Evolutionary conservation across 2,113 vertebrate genomes (phyloP), one percentile per base, ranked within the genome.

Genomic region (Sterna hirundo): DNA sequence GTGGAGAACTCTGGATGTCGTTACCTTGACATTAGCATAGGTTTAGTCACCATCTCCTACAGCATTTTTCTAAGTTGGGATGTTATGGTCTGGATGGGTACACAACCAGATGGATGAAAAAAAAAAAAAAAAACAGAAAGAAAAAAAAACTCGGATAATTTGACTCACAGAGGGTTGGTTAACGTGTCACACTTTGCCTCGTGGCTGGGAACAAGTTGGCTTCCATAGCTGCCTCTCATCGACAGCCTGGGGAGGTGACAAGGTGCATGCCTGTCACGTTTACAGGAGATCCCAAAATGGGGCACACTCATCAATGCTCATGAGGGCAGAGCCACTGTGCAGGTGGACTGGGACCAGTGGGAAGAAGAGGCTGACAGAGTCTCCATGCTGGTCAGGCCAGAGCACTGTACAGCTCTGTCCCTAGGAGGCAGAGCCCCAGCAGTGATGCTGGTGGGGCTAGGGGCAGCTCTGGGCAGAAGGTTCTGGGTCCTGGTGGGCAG

Each of bases 231-330:
- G 19, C 13, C 34, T 72, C 42, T 21, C 34, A 47, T 38, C 26
- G 47, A 47, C 2, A 3, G 52, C 3, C 34, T 44, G 15, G 13
- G 22, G 9, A 68, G 20, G 11, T 47, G 19, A 47, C 12, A 90
- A 38, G 6, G 16, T 70, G 7, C 3, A 32, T 38, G 20, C 6
- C 20, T 47, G 11, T 44, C 5, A 29, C 8, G 2, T 81, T 70
- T 66, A 29, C 13, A 77, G 26, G 19, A 21, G 12, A 44, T 64
- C 40, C 5, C 16, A 84, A 77, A 44, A 11, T 38, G 4, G 1
- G 4, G 4, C 2, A 4, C 7, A 47, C 27, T 22, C 68, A 19
- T 0, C 7, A 1, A 54, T 64, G 26, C 2, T 58, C 5, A 1
- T 27, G 18, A 62, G 4, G 27, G 13, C n/a, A 68, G 58, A 57